Base-by-base conservation (phyloP, 2,797 vertebrate species). In the Alca torda region DNA sequence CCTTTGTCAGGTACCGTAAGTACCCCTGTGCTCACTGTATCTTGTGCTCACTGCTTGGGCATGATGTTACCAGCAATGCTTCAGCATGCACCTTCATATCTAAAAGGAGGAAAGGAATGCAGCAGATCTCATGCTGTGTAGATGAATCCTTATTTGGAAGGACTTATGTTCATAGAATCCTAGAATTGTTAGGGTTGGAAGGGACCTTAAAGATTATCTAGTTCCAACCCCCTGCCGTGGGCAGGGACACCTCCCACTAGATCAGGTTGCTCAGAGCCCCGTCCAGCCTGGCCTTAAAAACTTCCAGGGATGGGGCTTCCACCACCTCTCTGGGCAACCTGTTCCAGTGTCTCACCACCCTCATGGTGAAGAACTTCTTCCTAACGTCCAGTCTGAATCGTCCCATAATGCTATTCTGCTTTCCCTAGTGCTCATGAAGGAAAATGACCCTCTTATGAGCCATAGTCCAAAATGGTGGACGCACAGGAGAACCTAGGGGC, bases 401-500 rank as follows among this genome's bases (percentile, higher is more conserved):
- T 41, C 39, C 13, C 39, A 41, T 41, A 31, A 37, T 53, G 45
- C 16, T 25, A 10, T 56, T 84, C 33, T 56, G 28, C 45, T 80
- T 87, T 89, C 35, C 33, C 3, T 41, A 24, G 33, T 28, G 43
- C 46, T 83, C 13, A 3, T 3, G 8, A 82, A 46, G 51, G 64
- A 85, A 94, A 91, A 80, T 51, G 2, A 45, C 30, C 6, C 11
- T 87, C 54, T 82, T 76, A 21, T 64, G 75, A 93, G 43, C 28
- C 4, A 11, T 19, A 30, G 21, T 41, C 46, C 37, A 39, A 65
- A 93, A 57, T 31, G 13, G 54, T 43, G 31, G 46, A 43, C 24
- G 7, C 0, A 0, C 33, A 21, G 33, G 48, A 88, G 35, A 83
- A 45, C 12, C 2, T 41, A 53, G 30, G 33, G 33, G 16, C n/a